These are phyloP conservation scores for Bombyx mandarina DNA, from an alignment of 1,140 invertebrate genomes.

Conservation along the genomic window DNA sequence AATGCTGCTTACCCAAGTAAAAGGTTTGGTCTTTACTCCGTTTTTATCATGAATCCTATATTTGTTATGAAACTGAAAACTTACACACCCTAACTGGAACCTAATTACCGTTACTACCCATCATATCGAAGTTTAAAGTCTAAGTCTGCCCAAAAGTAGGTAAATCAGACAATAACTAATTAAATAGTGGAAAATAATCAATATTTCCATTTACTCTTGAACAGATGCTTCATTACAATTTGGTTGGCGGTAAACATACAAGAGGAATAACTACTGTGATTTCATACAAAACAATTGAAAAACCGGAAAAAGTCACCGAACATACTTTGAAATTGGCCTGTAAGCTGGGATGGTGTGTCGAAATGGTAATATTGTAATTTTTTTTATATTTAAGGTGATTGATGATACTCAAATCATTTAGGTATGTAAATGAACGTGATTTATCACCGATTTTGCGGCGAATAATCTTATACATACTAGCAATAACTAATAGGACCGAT, in stretches of 20 bases:
- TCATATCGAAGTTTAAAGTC: no score
- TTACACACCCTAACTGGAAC: no score
- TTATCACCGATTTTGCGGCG: no score
- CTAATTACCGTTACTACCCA: no score
- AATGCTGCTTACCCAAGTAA: no score
- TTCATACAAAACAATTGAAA: slow-evolving; percentile 80
- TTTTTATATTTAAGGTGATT: not conserved
- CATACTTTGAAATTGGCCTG: slow-evolving; percentile 82
- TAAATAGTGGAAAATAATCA: slow-evolving; percentile 30
- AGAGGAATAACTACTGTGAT: slow-evolving; percentile 84
- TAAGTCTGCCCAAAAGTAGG: no score
- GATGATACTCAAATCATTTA: not conserved
- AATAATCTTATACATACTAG: no score
- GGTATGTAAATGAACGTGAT: not conserved
- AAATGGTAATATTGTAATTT: slow-evolving; percentile 78
- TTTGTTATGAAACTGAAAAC: no score
- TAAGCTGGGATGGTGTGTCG: slow-evolving; percentile 93
- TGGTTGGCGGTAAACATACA: slow-evolving; percentile 78
- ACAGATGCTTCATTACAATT: slow-evolving; percentile 73
- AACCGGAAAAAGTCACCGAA: slow-evolving; percentile 74
- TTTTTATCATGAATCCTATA: no score
- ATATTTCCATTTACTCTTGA: slow-evolving; percentile 67
- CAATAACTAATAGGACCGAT: no score
- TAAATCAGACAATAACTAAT: not conserved
- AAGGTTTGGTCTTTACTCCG: no score